Conservation (phyloP, 2,797 vertebrate genomes). For the Dicrostonyx torquatus region DNA sequence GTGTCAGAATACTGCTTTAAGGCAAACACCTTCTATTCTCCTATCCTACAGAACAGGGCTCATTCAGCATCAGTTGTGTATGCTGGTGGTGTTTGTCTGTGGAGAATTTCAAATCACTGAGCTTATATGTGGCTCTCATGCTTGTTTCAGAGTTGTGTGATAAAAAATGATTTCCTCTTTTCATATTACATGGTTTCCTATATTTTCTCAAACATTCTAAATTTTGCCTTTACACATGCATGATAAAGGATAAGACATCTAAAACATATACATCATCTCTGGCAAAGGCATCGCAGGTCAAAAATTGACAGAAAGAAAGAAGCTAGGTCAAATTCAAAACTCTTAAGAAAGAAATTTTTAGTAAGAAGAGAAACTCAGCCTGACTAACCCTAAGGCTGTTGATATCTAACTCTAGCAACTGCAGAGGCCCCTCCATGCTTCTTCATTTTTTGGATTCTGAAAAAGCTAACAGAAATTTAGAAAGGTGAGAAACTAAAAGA, state of each 20-base stretch:
- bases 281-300: not conserved
- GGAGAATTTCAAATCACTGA: not conserved
- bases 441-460: not conserved
- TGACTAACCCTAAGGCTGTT: not conserved
- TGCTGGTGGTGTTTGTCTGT: not conserved
- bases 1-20: not conserved
- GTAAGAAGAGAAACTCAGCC: not conserved
- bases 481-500: constrained; percentile 16
- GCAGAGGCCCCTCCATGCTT: not conserved
- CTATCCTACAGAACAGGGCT: not conserved
- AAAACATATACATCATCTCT: constrained; percentile 21
- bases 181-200: not conserved
- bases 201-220: constrained; percentile 26
- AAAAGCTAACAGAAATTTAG: constrained; percentile 21
- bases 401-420: not conserved
- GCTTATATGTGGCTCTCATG: not conserved
- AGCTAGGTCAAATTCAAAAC: not conserved
- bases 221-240: not conserved
- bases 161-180: not conserved
- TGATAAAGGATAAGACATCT: not conserved
- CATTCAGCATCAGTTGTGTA: not conserved
- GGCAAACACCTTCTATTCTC: not conserved
- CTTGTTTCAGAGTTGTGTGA: not conserved
- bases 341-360: not conserved
- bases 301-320: constrained; percentile 3